These are phyloP conservation scores for Alces alces DNA, from an alignment of 2,113 vertebrate genomes.

Conservation along the genomic window DNA sequence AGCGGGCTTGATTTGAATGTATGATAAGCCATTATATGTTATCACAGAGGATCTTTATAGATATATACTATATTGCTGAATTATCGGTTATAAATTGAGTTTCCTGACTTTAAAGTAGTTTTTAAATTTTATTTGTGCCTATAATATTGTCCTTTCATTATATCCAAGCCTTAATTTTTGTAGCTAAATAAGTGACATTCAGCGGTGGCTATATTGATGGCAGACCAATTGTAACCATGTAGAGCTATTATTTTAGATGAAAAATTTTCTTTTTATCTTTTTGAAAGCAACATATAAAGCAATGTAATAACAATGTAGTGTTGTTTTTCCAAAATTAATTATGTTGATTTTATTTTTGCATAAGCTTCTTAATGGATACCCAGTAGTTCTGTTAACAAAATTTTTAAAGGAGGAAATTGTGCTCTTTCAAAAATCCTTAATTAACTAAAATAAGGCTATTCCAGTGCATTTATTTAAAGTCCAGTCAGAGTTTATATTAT, in stretches of 20 bases:
- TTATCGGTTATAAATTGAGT: not conserved
- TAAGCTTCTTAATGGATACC: not conserved
- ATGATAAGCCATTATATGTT: not conserved
- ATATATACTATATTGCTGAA: not conserved
- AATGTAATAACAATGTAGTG: not conserved
- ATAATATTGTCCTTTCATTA: not conserved
- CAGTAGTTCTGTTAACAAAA: not conserved
- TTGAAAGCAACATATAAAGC: not conserved
- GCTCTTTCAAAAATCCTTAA: not conserved
- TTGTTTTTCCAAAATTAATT: constrained; percentile 24
- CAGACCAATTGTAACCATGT: not conserved
- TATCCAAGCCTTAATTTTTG: not conserved
- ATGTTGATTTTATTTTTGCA: not conserved
- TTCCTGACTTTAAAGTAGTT: not conserved
- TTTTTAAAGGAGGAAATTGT: not conserved
- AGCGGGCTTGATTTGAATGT: not conserved
- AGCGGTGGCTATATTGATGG: not conserved
- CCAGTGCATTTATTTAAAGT: not conserved
- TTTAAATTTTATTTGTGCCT: not conserved
- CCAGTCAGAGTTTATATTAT: not conserved
- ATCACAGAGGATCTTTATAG: not conserved
- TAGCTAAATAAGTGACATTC: not conserved
- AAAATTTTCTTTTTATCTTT: constrained; percentile 15
- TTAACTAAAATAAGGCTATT: constrained; percentile 3
- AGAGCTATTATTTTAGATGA: not conserved